phyloP scores from a whole-genome alignment of 2,113 vertebrate genomes.

The Strigops habroptila region DNA sequence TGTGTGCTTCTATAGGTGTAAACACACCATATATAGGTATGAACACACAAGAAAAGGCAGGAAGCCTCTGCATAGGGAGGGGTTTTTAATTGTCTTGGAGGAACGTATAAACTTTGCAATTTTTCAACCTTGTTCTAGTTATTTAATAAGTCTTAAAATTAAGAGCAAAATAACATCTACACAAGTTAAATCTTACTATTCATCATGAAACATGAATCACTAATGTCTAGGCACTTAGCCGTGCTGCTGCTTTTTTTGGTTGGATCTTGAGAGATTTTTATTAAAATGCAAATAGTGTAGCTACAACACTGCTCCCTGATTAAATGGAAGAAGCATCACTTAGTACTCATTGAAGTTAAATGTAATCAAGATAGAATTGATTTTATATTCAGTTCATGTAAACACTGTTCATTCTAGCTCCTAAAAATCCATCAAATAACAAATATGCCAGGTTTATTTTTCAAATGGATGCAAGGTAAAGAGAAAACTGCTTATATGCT shows the following conservation, averaged over 20 bases:
- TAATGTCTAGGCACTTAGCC: neutral
- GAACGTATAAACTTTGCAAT: neutral
- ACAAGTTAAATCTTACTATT: neutral
- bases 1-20: neutral
- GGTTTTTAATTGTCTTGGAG: neutral
- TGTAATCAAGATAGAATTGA: slow-evolving; percentile 73
- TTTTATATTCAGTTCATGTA: slow-evolving; percentile 68
- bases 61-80: neutral
- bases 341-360: slow-evolving; percentile 66
- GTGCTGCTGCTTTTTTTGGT: slow-evolving; percentile 11
- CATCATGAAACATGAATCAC: neutral
- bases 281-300: slow-evolving; percentile 65
- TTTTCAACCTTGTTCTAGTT: neutral
- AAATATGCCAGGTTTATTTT: slow-evolving; percentile 59
- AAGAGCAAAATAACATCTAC: slow-evolving; percentile 3
- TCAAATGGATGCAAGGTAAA: slow-evolving; percentile 39
- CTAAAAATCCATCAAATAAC: slow-evolving; percentile 66
- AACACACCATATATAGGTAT: neutral
- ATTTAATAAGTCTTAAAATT: neutral
- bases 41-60: neutral
- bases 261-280: slow-evolving; percentile 40
- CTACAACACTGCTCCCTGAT: slow-evolving; percentile 52
- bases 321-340: slow-evolving; percentile 70
- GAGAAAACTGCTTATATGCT: neutral
- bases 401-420: slow-evolving; percentile 60